Base-by-base conservation (phyloP, 1,140 invertebrate genomes). In the Apis mellifera region DNA sequence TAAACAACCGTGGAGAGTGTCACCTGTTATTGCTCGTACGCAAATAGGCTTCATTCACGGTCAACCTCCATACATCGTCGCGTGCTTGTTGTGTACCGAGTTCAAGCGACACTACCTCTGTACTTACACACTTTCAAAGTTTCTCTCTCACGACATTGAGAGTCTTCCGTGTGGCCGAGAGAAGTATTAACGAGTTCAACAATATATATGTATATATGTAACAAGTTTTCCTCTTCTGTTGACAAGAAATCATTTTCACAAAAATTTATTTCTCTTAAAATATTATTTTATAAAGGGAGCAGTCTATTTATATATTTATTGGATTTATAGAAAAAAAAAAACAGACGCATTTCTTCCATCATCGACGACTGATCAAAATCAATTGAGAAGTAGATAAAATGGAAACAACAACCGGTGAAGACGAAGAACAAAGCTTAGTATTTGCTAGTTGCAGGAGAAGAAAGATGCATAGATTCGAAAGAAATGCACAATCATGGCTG, bases 21-120 rank as follows among this genome's bases (percentile, higher is more conserved):
- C 92, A 93, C 91, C 91, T 92, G 91, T 92, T 92, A 92, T 92
- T 89, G 89, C 90, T 89, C 90, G 87, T 91, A 89, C 87, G 89
- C 90, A 92, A 91, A 92, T 90, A 91, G 89, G 87, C 87, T 91
- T 91, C 89, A 92, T 92, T 90, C 92, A 92, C 86, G 85, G 88
- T 86, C 89, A 86, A 78, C 82, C 65, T 71, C 65, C 72, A 73
- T 86, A 86, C 76, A 86, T 70, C 59, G 48, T 75, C 85, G 48
- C 78, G 75, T 81, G 78, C 73, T 69, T 64, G 55, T 50, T 59
- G 64, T 73, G 62, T 83, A 73, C 54, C 62, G 52, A 77, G 48
- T 54, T 59, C 19, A 23, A 70, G 57, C 26, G 26, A 23, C 9
- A 64, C 62, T 75, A 50, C 52, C 59, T 60, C 52, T 65, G 42